Evolutionary conservation across 1,140 invertebrate species (phyloP).

Genomic region (Drosophila suzukii): DNA sequence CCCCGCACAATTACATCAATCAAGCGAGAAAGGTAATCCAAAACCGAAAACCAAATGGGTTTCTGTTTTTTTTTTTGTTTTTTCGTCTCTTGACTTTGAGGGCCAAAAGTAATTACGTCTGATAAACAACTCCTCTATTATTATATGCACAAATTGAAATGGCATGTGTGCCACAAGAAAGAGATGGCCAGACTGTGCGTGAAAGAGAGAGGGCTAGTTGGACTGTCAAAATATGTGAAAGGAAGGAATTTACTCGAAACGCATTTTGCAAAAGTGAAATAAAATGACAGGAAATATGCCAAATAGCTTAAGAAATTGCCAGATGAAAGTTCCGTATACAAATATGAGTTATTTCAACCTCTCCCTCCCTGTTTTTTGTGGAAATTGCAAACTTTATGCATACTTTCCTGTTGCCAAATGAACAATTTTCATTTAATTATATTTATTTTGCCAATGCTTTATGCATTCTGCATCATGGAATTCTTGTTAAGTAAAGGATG

Average conservation of each 20-base stretch:
- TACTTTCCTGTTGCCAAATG: constrained; percentile 23
- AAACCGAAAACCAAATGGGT: constrained; percentile 39
- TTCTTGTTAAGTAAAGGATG: neutral
- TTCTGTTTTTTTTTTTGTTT: neutral
- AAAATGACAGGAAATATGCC: constrained; percentile 52
- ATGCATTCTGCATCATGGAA: neutral
- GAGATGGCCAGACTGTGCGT: neutral
- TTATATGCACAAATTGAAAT: constrained; percentile 10
- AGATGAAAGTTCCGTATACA: constrained; percentile 16
- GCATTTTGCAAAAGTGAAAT: constrained; percentile 27
- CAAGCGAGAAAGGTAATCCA: constrained; percentile 49
- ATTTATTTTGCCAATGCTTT: neutral
- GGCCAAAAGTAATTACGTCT: constrained; percentile 35
- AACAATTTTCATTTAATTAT: constrained; percentile 33
- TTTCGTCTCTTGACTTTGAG: constrained; percentile 9
- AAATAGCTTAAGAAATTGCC: constrained; percentile 52
- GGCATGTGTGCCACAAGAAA: neutral
- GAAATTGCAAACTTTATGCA: constrained; percentile 28
- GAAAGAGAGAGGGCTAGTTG: neutral
- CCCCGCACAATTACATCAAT: constrained; percentile 56
- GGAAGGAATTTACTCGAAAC: constrained; percentile 6
- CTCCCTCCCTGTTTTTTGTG: neutral
- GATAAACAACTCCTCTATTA: constrained; percentile 29
- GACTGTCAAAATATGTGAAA: neutral
- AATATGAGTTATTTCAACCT: neutral